phyloP scores from a whole-genome alignment of 1,140 invertebrate genomes.

The Tetramorium simillimum region DNA sequence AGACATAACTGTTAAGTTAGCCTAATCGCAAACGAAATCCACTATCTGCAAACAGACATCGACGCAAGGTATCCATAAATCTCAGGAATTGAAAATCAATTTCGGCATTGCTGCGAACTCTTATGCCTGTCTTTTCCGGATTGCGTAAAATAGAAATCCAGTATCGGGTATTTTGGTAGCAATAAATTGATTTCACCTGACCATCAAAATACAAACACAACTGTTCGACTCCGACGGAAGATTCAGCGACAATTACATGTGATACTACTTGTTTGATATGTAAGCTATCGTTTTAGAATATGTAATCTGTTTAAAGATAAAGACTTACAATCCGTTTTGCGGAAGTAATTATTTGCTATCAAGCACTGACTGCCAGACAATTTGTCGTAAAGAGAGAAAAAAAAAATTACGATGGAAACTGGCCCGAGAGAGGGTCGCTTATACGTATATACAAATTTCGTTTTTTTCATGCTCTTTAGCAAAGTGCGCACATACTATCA shows the following conservation, averaged over 20 bases:
- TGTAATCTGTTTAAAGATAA: slow-evolving; percentile 72
- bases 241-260: slow-evolving; percentile 29
- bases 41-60: slow-evolving; percentile 62
- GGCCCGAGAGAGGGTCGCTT: slow-evolving; percentile 15
- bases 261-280: slow-evolving; percentile 57
- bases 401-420: slow-evolving; percentile 16
- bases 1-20: slow-evolving; percentile 74
- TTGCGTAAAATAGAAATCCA: slow-evolving; percentile 45
- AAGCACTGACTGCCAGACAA: slow-evolving; percentile 44
- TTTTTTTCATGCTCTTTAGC: slow-evolving; percentile 36
- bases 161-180: slow-evolving; percentile 32
- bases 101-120: slow-evolving; percentile 49
- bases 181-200: slow-evolving; percentile 65
- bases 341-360: slow-evolving; percentile 75
- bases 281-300: slow-evolving; percentile 62
- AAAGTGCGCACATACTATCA: slow-evolving; percentile 59
- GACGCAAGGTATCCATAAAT: slow-evolving; percentile 29
- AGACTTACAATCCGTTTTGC: slow-evolving; percentile 68
- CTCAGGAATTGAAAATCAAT: slow-evolving; percentile 74
- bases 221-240: slow-evolving; percentile 10
- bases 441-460: slow-evolving; percentile 54
- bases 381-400: slow-evolving; percentile 24
- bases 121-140: slow-evolving; percentile 45
- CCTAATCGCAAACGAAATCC: slow-evolving; percentile 68
- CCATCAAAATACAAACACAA: slow-evolving; percentile 15